Evolutionary conservation across 64 coral and sea anemone species (phyloP).

Genomic region (Dendronephthya gigantea): DNA sequence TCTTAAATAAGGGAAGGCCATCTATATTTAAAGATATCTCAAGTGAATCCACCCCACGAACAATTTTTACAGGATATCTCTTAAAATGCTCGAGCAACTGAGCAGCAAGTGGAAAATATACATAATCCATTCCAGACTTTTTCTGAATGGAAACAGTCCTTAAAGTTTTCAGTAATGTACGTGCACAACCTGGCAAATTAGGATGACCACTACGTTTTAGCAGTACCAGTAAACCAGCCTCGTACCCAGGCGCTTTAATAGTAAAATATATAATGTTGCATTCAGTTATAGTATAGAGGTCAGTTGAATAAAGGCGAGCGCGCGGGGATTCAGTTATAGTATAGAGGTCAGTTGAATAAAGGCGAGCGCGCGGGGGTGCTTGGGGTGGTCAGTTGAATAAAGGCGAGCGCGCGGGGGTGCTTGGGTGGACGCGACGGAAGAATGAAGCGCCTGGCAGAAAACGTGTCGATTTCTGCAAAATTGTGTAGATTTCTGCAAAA

Average conservation of each 20-base stretch:
- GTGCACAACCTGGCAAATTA: not conserved
- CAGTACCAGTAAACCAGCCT: not conserved
- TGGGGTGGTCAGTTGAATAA: too few species aligned
- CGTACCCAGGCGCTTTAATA: not conserved
- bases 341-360: too few species aligned
- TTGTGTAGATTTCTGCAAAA: too few species aligned
- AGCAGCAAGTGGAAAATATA: not conserved
- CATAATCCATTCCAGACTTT: not conserved
- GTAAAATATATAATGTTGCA: too few species aligned
- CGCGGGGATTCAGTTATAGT: too few species aligned
- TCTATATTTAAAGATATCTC: not conserved
- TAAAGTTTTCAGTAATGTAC: not conserved
- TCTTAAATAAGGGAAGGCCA: not conserved
- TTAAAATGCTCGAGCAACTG: not conserved
- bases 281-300: too few species aligned
- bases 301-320: too few species aligned
- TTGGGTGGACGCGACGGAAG: too few species aligned
- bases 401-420: too few species aligned
- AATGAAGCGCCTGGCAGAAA: too few species aligned
- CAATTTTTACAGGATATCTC: not conserved
- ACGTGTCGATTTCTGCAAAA: too few species aligned
- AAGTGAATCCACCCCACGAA: not conserved
- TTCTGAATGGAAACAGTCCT: not conserved
- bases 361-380: too few species aligned
- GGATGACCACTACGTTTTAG: not conserved